A percentile compares a stretch with the other conserved stretches of the same genome.
These are phyloP conservation scores for Sepioteuthis lessoniana DNA, from an alignment of 2,888 invertebrate genomes.

Conservation along the genomic window DNA sequence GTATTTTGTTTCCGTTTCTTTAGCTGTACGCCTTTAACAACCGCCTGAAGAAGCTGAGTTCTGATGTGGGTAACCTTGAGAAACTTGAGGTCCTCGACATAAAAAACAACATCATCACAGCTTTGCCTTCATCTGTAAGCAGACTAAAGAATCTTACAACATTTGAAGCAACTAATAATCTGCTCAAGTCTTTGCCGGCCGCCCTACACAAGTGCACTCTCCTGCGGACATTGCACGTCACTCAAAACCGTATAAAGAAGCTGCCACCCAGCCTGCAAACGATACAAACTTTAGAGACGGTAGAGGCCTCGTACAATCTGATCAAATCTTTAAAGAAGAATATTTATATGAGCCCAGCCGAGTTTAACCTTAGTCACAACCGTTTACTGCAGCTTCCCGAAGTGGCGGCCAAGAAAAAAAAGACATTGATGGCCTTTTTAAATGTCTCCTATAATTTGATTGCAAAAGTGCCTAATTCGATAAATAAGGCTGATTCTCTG, in stretches of 20 bases:
- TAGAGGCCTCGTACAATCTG: neutral
- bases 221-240: neutral
- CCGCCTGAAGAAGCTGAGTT: neutral
- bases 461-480: neutral
- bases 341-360: neutral
- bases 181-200: neutral
- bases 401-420: neutral
- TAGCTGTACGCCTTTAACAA: neutral
- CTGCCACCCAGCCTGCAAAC: neutral
- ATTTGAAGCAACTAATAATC: neutral
- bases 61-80: neutral
- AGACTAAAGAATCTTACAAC: neutral
- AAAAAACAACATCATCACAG: neutral
- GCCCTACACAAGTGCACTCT: neutral
- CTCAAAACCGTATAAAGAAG: neutral
- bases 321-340: constrained; percentile 1
- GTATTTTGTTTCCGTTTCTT: neutral
- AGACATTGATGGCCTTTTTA: neutral
- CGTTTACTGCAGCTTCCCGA: neutral
- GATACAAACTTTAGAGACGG: neutral
- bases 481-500: neutral
- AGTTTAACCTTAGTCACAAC: neutral
- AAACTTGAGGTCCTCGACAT: neutral
- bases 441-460: neutral
- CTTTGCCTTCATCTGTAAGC: neutral